Percentiles rank a stretch among this genome's conserved stretches.
phyloP scores from a whole-genome alignment of 2,888 invertebrate genomes.

The Digitonthophagus gazella region DNA sequence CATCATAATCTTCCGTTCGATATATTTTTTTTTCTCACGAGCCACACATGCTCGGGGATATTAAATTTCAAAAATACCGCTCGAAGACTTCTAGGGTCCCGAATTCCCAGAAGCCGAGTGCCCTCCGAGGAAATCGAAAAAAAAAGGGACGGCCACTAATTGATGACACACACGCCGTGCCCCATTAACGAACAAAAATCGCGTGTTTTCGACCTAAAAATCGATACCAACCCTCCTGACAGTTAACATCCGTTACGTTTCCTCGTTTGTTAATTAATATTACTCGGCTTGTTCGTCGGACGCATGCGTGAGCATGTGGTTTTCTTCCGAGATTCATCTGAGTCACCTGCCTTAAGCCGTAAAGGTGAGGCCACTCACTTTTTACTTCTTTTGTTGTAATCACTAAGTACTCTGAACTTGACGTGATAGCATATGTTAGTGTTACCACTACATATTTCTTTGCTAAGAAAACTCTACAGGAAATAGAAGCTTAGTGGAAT shows the following conservation, averaged over 20 bases:
- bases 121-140: slow-evolving; percentile 7
- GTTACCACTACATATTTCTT: too few relatives aligned
- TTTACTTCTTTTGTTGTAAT: not conserved
- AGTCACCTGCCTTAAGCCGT: not conserved
- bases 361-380: not conserved
- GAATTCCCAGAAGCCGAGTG: slow-evolving; percentile 21
- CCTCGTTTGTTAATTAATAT: not conserved
- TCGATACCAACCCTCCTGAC: slow-evolving; percentile 3
- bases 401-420: not conserved
- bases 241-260: too few relatives aligned
- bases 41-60: slow-evolving; percentile 16
- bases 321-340: not conserved
- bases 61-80: slow-evolving; percentile 26
- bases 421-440: too few relatives aligned
- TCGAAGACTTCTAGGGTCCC: slow-evolving; percentile 24
- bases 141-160: not conserved
- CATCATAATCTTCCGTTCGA: slow-evolving; percentile 5
- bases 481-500: too few relatives aligned
- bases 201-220: slow-evolving; percentile 1
- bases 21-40: slow-evolving; percentile 14
- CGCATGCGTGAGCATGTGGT: too few relatives aligned
- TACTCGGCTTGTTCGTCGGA: not conserved
- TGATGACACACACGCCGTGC: slow-evolving; percentile 4
- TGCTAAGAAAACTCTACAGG: too few relatives aligned
- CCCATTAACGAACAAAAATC: slow-evolving; percentile 5